Conservation (phyloP, 2,113 vertebrate genomes). For the Leucosticte australis region DNA sequence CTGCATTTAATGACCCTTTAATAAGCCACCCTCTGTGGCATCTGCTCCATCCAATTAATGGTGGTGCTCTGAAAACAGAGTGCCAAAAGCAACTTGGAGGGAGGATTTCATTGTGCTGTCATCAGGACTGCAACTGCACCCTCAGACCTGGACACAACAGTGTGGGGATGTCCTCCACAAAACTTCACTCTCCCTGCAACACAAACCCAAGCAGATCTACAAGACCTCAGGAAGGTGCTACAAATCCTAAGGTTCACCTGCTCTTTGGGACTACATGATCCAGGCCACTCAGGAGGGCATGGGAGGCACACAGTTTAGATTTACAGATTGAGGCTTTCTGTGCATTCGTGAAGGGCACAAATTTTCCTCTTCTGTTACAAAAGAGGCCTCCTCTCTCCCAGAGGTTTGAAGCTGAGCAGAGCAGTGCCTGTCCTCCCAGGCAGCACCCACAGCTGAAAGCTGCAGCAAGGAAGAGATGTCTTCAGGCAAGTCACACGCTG, state of each 20-base stretch:
- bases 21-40: neutral
- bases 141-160: fast-evolving
- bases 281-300: neutral
- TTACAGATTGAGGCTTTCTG: neutral
- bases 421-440: neutral
- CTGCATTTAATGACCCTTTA: neutral
- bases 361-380: neutral
- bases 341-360: neutral
- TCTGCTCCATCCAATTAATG: neutral
- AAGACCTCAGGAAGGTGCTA: neutral
- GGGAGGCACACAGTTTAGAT: neutral
- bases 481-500: neutral
- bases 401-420: neutral
- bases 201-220: neutral
- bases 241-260: neutral
- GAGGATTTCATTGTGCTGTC: neutral
- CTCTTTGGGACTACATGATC: neutral
- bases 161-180: neutral
- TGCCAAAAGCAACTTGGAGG: neutral
- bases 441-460: neutral
- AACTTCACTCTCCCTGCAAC: neutral
- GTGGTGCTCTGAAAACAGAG: neutral
- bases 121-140: neutral
- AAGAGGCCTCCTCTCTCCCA: neutral
- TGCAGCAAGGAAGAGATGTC: neutral